A percentile compares a stretch with the other conserved stretches of the same genome.
Evolutionary conservation across 1,140 invertebrate genomes (phyloP).

Genomic region (Chironomus tepperi): DNA sequence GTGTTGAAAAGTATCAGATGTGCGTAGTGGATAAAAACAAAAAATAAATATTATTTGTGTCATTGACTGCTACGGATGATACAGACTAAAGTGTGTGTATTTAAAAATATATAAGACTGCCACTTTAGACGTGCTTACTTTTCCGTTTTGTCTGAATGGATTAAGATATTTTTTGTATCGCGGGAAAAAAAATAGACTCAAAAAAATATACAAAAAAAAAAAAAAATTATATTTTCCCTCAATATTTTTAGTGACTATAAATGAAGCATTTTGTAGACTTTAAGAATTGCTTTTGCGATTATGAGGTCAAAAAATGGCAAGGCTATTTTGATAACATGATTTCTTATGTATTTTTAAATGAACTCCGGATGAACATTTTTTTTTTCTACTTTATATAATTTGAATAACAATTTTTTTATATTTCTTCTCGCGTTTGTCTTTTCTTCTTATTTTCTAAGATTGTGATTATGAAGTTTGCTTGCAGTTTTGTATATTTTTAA

Average conservation of each 20-base stretch:
- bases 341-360: background rate
- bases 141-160: too few relatives aligned
- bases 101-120: too few relatives aligned
- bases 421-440: background rate
- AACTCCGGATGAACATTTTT: background rate
- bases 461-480: background rate
- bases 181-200: too few relatives aligned
- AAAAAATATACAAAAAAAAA: too few relatives aligned
- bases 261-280: constrained; percentile 5
- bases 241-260: background rate
- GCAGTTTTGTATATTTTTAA: background rate
- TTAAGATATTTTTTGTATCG: too few relatives aligned
- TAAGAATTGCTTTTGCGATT: constrained; percentile 20
- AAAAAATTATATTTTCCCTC: too few relatives aligned
- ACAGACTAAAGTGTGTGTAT: too few relatives aligned
- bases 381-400: background rate
- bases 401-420: background rate
- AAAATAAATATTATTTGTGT: too few relatives aligned
- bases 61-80: too few relatives aligned
- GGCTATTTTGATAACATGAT: background rate
- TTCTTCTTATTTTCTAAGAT: background rate
- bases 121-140: too few relatives aligned
- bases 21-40: too few relatives aligned
- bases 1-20: too few relatives aligned
- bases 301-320: constrained; percentile 17